Percentiles rank a stretch among this genome's conserved stretches.
These are phyloP conservation scores for Glossophaga mutica DNA, from an alignment of 2,797 vertebrate genomes.

Conservation along the genomic window DNA sequence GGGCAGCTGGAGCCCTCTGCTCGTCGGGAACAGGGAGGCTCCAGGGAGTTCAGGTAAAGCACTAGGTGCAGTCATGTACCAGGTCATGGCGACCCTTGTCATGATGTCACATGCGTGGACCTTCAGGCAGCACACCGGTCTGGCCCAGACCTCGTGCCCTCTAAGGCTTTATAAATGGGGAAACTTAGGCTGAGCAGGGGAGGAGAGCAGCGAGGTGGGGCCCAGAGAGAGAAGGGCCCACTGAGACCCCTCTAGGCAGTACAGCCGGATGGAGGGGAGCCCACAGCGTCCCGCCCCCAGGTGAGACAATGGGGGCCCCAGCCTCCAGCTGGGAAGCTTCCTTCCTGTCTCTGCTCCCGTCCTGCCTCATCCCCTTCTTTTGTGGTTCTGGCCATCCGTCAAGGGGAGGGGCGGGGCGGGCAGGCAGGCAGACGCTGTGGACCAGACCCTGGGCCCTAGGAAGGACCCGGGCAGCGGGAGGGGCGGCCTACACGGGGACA, in stretches of 20 bases:
- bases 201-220: too few species aligned
- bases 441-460: background rate
- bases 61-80: accelerated
- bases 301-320: conserved; percentile 64
- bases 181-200: background rate
- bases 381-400: background rate
- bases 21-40: accelerated
- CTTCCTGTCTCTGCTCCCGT: conserved; percentile 55
- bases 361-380: background rate
- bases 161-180: background rate
- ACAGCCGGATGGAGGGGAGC: background rate
- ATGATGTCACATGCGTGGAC: accelerated
- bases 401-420: background rate
- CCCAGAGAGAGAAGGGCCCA: background rate
- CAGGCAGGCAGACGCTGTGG: background rate
- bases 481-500: background rate
- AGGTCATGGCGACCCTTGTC: background rate
- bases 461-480: accelerated
- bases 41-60: background rate
- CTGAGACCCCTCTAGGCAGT: background rate
- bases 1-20: background rate
- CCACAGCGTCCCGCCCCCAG: background rate
- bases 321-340: background rate
- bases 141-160: background rate
- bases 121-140: background rate